phyloP scores from a whole-genome alignment of 2,797 vertebrate genomes.

The Acanthurus tractus region DNA sequence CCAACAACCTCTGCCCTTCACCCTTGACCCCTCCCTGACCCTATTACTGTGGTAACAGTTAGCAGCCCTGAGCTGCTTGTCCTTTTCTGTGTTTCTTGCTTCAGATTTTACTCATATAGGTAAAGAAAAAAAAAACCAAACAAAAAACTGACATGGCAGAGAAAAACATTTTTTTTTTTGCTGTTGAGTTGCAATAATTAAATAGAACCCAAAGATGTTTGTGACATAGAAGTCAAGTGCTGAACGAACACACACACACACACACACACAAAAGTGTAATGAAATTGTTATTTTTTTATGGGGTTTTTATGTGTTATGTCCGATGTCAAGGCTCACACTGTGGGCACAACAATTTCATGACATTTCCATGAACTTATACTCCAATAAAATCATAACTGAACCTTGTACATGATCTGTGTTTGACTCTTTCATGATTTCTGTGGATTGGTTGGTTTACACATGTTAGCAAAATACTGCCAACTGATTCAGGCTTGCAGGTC shows the following conservation, averaged over 20 bases:
- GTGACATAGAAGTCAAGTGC: too few relatives aligned
- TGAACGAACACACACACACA: too few relatives aligned
- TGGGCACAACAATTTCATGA: not conserved
- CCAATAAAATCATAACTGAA: too few relatives aligned
- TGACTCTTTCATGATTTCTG: not conserved
- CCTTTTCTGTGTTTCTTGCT: slow-evolving; percentile 4
- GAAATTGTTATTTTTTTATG: too few relatives aligned
- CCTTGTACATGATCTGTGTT: not conserved
- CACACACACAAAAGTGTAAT: too few relatives aligned
- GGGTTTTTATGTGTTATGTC: not conserved
- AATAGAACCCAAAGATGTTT: slow-evolving; percentile 3
- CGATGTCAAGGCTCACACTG: not conserved
- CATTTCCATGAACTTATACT: not conserved
- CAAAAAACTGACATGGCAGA: slow-evolving; percentile 5
- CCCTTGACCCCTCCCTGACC: slow-evolving; percentile 58
- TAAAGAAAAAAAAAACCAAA: not conserved
- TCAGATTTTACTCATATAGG: slow-evolving; percentile 31
- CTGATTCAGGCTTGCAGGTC: not conserved
- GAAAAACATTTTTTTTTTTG: not conserved
- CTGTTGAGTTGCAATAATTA: not conserved
- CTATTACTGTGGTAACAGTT: slow-evolving; percentile 60
- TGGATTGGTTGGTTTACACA: not conserved
- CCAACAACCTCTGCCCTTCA: slow-evolving; percentile 39
- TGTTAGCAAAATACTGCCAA: not conserved
- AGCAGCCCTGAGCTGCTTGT: slow-evolving; percentile 38